Evolutionary conservation across 2,888 invertebrate species (phyloP), one percentile per base, ranked within the genome.

Genomic region (Galerucella pusilla): DNA sequence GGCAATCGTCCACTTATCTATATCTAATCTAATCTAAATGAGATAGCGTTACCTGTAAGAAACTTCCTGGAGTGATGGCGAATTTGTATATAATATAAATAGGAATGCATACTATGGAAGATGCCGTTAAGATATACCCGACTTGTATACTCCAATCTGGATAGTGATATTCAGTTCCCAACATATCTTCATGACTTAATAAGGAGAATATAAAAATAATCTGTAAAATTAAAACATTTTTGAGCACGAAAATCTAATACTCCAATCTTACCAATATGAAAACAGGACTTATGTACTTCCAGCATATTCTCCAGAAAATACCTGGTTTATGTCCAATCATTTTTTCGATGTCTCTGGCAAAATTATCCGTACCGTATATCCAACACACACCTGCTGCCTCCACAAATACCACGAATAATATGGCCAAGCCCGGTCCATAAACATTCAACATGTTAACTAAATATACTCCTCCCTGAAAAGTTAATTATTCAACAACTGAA

Each of bases 301-400:
- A 97, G 86, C 96, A 94, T 74, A 94, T 90, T 61, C 93, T 89
- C 95, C 96, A 96, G 88, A 94, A 94, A 80, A 92, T 86, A 0
- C 93, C 94, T 0, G 96, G 95, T 73, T 90, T 89, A 83, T 93
- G 91, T 0, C 96, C 96, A 78, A 96, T 90, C 96, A 96, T 97
- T 84, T 91, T 92, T 84, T 93, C 91, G 71, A 97, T 92, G 85
- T 96, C 96, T 25, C 91, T 89, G 0, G 94, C 93, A 87, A 96
- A 95, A 75, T 93, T 90, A 81, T 93, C 93, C 0, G 94, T 94
- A 2, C 95, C 96, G 85, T 97, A 97, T 82, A 96, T 91, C 96
- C 96, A 97, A 87, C 94, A 95, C 0, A 97, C 94, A 0, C 96
- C 96, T 0, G 95, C 94, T 0, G 96, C 94, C 87, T 97, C 97